phyloP scores from a whole-genome alignment of 2,113 vertebrate genomes.

The Dipodomys ordii region DNA sequence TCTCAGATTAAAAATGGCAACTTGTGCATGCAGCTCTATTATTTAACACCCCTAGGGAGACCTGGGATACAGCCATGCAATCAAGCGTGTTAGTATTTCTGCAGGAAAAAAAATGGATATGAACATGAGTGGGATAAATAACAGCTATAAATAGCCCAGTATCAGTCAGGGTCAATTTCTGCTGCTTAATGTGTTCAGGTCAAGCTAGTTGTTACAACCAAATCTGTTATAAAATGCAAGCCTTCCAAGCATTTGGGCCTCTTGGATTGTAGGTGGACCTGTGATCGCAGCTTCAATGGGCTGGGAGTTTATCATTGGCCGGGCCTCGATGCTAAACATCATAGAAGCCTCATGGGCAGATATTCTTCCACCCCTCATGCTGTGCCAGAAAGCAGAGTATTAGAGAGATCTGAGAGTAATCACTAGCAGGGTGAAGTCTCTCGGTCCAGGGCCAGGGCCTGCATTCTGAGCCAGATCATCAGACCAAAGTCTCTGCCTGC shows the following conservation, averaged over 20 bases:
- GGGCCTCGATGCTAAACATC: rapidly evolving
- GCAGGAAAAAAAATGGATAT: slow-evolving; percentile 25
- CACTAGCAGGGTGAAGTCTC: rapidly evolving
- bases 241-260: background rate
- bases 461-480: background rate
- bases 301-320: rapidly evolving
- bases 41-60: background rate
- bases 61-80: background rate
- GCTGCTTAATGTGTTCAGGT: slow-evolving; percentile 43
- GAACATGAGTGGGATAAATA: background rate
- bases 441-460: background rate
- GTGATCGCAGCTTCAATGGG: rapidly evolving
- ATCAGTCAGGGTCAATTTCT: slow-evolving; percentile 41
- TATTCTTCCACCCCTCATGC: rapidly evolving
- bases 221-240: background rate
- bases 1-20: background rate
- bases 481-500: rapidly evolving
- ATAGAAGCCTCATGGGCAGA: rapidly evolving
- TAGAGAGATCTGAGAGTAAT: rapidly evolving
- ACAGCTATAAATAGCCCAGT: slow-evolving; percentile 16
- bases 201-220: background rate
- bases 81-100: slow-evolving; percentile 46
- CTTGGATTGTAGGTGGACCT: background rate
- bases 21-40: background rate
- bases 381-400: background rate